Evolutionary conservation across 2,888 invertebrate genomes (phyloP).

Genomic region (Colostygia pectinataria): DNA sequence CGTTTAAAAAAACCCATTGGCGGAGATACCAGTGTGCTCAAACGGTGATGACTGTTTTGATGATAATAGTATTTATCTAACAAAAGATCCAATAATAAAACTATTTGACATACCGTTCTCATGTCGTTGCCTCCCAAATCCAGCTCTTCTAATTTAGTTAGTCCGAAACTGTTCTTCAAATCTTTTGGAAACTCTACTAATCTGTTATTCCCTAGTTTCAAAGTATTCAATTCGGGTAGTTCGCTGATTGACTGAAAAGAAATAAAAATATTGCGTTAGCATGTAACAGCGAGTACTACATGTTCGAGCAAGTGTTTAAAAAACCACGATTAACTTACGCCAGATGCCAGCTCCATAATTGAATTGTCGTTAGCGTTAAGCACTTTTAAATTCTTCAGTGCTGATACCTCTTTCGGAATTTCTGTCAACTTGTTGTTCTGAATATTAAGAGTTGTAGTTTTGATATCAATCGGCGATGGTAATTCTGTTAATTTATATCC

Average conservation of each 20-base stretch:
- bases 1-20: no score
- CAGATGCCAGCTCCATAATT: conserved; percentile 62
- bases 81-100: neutral
- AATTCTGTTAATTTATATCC: conserved; percentile 73
- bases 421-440: conserved; percentile 70
- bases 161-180: conserved; percentile 64
- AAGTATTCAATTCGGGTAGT: conserved; percentile 55
- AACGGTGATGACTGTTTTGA: no score
- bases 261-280: conserved; percentile 1
- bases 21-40: no score
- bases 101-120: conserved; percentile 60
- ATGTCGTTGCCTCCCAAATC: conserved; percentile 77
- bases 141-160: conserved; percentile 66
- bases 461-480: conserved; percentile 64
- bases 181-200: conserved; percentile 71
- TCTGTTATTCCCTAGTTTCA: conserved; percentile 69
- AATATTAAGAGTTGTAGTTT: conserved; percentile 63
- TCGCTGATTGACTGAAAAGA: conserved; percentile 73
- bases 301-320: no score
- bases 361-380: conserved; percentile 65
- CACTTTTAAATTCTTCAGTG: conserved; percentile 60
- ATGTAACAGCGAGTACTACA: no score
- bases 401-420: conserved; percentile 65
- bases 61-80: no score
- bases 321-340: conserved; percentile 52